phyloP scores from a whole-genome alignment of 2,113 vertebrate species.

The Labeo rohita region DNA sequence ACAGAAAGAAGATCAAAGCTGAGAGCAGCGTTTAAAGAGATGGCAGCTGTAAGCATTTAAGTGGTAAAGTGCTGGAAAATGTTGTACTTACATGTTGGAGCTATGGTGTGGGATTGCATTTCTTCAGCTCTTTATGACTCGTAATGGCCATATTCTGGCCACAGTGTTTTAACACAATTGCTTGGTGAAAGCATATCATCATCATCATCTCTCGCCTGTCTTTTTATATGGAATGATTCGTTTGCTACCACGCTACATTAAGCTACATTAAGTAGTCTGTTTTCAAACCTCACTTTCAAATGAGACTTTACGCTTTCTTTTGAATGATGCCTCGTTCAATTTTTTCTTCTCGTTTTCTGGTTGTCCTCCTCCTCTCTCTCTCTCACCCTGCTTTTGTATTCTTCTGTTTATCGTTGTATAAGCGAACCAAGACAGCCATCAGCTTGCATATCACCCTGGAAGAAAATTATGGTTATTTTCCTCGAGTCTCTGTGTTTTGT shows the following conservation, averaged over 20 bases:
- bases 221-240: constrained; percentile 14
- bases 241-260: constrained; percentile 2
- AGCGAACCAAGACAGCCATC: not conserved
- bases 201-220: constrained; percentile 43
- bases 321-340: constrained; percentile 1
- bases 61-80: constrained; percentile 64
- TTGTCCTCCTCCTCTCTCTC: not conserved
- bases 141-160: constrained; percentile 61
- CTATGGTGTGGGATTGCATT: constrained; percentile 45
- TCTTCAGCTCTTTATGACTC: constrained; percentile 57
- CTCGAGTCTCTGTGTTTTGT: not conserved
- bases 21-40: constrained; percentile 61
- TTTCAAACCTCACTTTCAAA: constrained; percentile 24
- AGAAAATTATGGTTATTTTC: constrained; percentile 20
- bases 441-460: not conserved
- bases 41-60: constrained; percentile 62
- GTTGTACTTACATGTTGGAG: constrained; percentile 70
- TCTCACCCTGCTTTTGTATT: not conserved
- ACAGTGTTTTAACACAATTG: constrained; percentile 58
- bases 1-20: constrained; percentile 55
- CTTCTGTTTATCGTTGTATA: not conserved
- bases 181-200: constrained; percentile 61
- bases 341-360: not conserved
- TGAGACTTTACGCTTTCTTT: constrained; percentile 14
- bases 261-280: constrained; percentile 12